Percentiles rank a stretch among this genome's conserved stretches.
These are phyloP conservation scores for Balaenoptera acutorostrata DNA, from an alignment of 2,113 vertebrate species.

Conservation along the genomic window DNA sequence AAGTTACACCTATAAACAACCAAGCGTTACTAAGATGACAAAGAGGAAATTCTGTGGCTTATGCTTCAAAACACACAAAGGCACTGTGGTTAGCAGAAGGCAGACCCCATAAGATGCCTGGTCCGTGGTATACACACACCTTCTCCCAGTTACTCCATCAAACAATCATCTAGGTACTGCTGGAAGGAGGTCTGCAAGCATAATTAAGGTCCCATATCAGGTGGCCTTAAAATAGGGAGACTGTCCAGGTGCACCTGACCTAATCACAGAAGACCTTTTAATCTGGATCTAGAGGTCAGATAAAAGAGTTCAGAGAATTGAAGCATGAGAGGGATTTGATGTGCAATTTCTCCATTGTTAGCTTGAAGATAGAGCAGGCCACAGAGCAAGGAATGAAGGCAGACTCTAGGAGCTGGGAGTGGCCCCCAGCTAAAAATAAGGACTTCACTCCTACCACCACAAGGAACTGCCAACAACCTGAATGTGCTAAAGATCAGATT, in stretches of 20 bases:
- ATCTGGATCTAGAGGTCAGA: background rate
- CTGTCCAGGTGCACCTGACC: background rate
- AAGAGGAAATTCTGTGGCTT: background rate
- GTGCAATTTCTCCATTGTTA: background rate
- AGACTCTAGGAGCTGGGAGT: background rate
- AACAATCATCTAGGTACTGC: background rate
- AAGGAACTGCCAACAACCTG: background rate
- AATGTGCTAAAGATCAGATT: background rate
- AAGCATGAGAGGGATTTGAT: background rate
- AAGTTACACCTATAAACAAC: background rate
- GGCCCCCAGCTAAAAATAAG: background rate
- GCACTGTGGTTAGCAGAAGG: background rate
- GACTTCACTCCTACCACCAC: background rate
- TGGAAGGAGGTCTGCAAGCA: background rate
- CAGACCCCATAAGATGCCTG: background rate
- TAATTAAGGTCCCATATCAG: background rate
- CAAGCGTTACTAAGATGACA: background rate
- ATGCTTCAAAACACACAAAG: background rate
- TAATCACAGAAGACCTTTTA: background rate
- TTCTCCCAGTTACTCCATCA: background rate
- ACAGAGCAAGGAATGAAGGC: background rate
- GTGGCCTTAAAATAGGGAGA: background rate
- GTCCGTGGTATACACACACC: background rate
- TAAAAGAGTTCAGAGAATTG: background rate
- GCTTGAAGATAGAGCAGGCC: background rate